Evolutionary conservation across 2,113 vertebrate genomes (phyloP).

Genomic region (Oreochromis niloticus): DNA sequence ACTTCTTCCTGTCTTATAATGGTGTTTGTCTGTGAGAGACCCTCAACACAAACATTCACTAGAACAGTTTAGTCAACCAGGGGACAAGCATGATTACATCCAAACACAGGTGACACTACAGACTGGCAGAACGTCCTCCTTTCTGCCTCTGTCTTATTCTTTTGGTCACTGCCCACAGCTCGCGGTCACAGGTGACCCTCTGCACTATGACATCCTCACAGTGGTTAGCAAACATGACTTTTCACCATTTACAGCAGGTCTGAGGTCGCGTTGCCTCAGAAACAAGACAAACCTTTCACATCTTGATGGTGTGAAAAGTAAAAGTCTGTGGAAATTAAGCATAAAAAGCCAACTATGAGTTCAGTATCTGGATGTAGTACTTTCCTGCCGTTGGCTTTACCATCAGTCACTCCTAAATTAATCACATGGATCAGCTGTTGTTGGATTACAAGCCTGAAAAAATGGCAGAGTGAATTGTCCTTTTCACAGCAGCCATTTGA

Average conservation of each 20-base stretch:
- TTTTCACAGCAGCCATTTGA: not conserved
- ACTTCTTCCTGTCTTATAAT: not conserved
- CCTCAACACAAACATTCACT: not conserved
- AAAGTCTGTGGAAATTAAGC: not conserved
- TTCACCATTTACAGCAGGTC: not conserved
- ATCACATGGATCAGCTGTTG: not conserved
- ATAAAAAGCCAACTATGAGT: not conserved
- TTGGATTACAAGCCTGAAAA: not conserved
- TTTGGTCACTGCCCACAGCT: not conserved
- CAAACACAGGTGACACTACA: not conserved
- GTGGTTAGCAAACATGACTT: accelerated
- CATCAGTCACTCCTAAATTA: not conserved
- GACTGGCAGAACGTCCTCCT: not conserved
- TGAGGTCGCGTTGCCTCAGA: not conserved
- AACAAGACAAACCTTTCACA: not conserved
- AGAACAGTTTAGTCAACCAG: not conserved
- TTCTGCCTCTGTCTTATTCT: not conserved
- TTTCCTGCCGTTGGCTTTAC: not conserved
- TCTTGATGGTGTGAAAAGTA: not conserved
- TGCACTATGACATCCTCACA: not conserved
- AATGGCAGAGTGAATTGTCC: not conserved
- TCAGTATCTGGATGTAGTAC: not conserved
- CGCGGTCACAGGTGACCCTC: not conserved
- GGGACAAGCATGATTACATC: not conserved
- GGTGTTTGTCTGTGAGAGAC: not conserved